Percentiles rank a stretch among this genome's conserved stretches.
These are phyloP conservation scores for Poecilobothrus nobilitatus DNA, from an alignment of 2,888 invertebrate species.

Conservation along the genomic window DNA sequence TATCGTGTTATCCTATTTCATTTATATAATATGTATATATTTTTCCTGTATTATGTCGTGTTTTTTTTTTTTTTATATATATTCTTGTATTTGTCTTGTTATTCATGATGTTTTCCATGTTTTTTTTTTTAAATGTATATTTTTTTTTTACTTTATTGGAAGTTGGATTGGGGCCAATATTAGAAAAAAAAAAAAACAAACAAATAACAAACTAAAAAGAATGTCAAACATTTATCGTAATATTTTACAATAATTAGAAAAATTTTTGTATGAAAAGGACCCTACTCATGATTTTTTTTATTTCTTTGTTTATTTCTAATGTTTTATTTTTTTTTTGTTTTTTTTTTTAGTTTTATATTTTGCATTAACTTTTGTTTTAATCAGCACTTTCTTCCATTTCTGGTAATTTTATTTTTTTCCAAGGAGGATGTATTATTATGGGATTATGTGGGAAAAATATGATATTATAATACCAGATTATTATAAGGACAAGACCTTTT, in stretches of 20 bases:
- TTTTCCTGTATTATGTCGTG: not conserved
- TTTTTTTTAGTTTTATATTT: too few species aligned
- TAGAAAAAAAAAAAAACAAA: not conserved
- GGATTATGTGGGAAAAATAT: too few species aligned
- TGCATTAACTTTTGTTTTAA: too few species aligned
- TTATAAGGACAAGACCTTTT: too few species aligned
- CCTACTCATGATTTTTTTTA: not conserved
- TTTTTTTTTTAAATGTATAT: not conserved
- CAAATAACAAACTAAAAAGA: not conserved
- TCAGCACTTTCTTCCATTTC: too few species aligned
- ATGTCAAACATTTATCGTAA: conserved; percentile 6
- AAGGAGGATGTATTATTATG: too few species aligned
- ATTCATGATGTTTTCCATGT: not conserved
- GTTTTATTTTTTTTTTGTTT: too few species aligned
- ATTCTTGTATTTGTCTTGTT: not conserved
- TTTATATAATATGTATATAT: too few species aligned
- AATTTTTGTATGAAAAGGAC: not conserved
- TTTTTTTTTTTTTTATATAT: not conserved
- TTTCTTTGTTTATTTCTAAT: not conserved
- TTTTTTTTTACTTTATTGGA: not conserved
- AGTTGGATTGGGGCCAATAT: conserved; percentile 1
- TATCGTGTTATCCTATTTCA: too few species aligned
- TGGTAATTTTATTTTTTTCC: too few species aligned
- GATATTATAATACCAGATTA: too few species aligned
- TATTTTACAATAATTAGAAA: conserved; percentile 5